Percentiles rank a stretch among this genome's conserved stretches.
phyloP scores from a whole-genome alignment of 2,797 vertebrate genomes.

The Poeciliopsis gracilis region DNA sequence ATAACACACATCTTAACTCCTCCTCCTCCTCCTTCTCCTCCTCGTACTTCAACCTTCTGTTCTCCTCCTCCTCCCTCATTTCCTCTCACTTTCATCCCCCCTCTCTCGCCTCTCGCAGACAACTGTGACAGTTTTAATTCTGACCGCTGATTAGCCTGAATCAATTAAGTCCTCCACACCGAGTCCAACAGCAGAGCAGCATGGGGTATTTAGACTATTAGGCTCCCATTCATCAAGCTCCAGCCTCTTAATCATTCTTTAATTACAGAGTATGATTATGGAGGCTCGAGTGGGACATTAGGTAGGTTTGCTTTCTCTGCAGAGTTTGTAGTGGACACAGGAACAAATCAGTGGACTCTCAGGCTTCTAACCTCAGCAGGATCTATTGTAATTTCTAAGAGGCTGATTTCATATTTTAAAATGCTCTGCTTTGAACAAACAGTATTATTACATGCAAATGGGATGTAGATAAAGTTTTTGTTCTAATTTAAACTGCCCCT shows the following conservation, averaged over 20 bases:
- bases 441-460: neutral
- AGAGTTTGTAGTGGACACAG: constrained; percentile 32
- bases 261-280: constrained; percentile 77
- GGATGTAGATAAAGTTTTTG: neutral
- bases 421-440: neutral
- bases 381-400: neutral
- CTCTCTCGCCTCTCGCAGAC: constrained; percentile 58
- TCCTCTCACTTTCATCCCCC: constrained; percentile 25
- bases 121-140: constrained; percentile 87
- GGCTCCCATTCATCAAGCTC: constrained; percentile 74
- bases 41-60: constrained; percentile 39
- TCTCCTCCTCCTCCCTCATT: constrained; percentile 34
- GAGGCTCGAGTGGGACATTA: constrained; percentile 70
- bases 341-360: constrained; percentile 24
- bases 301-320: constrained; percentile 50
- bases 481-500: neutral
- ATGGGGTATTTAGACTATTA: constrained; percentile 80
- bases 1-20: constrained; percentile 63
- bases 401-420: neutral
- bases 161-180: constrained; percentile 79
- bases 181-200: constrained; percentile 79
- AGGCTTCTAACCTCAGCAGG: constrained; percentile 11
- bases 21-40: constrained; percentile 42
- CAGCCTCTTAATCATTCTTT: constrained; percentile 84
- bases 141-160: constrained; percentile 82